Evolutionary conservation across 2,888 invertebrate species (phyloP), one percentile per base, ranked within the genome.

Genomic region (Cyclophora albipunctata): DNA sequence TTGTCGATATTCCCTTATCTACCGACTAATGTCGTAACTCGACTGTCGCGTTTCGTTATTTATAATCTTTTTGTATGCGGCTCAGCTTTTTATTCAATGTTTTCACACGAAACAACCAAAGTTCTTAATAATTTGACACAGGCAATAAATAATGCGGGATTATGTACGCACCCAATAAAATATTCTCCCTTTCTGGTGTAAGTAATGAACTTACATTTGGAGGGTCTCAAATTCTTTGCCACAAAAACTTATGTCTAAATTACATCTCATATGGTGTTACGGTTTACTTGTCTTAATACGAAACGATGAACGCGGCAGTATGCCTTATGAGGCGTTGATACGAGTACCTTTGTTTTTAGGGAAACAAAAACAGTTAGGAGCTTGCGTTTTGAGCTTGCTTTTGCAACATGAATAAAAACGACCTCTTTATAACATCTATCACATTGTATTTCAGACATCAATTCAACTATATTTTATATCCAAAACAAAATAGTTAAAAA

Each of bases 1-100:
- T 65, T 59, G 53, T 63, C 48, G 58, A 59, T 53, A 56, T 64
- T 64, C 56, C 62, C 68, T 71, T 75, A 75, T 74, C 73, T 69
- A 52, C 37, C 2, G 37, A 47, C 55, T 61, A 68, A 64, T 61
- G 70, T 62, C 67, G 60, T 62, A 57, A 56, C 54, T 60, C 55
- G 54, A 55, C 59, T 57, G 64, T 61, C 55, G 58, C 55, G 62
- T 62, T 42, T 49, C 42, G 62, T 67, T 66, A 72, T 71, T 71
- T 66, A 64, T 66, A 57, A 51, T 60, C 60, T 59, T 65, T 63
- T 62, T 63, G 62, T 66, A 54, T 51, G 53, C 57, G 45, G 58
- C 57, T 52, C 42, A 44, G 48, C 54, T 66, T 67, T 70, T 70
- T 64, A 57, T 57, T 52, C 40, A 45, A 44, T 53, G 60, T 61